Base-by-base conservation (phyloP, 2,797 vertebrate genomes). In the Cuculus canorus region DNA sequence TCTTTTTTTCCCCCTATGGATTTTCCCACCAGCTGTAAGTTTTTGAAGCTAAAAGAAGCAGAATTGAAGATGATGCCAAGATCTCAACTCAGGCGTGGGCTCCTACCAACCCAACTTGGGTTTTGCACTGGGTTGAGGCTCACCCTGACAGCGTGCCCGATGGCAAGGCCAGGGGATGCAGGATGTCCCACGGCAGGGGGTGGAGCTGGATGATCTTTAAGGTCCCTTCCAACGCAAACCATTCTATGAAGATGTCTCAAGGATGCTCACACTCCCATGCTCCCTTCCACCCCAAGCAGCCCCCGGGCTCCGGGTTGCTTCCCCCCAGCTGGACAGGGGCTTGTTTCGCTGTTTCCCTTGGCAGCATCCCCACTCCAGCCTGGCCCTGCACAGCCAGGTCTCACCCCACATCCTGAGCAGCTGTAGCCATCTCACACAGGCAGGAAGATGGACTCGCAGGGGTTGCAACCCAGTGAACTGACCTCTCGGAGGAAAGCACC, bases 401-500 rank as follows among this genome's bases (percentile, higher is more conserved):
- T 91, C 86, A 86, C 84, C 91, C 66, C 91, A 63, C 64, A 94
- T 93, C 92, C 92, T 85, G 94, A 91, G 84, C 93, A 91, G 92
- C 96, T 88, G 93, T 61, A 83, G 90, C 77, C 7, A 2, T 3
- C 70, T 90, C 9, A 2, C 2, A 2, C 11, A 9, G 24, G 1
- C 27, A 73, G 80, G 69, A 80, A 83, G 48, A 83, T 0, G 33
- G 54, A 61, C 86, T 47, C 21, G 0, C n/a, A 4, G 86, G 57
- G 86, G 63, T 50, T 24, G 21, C 37, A 61, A 37, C 66, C 88
- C 2, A 0, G 32, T 4, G 57, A 21, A 65, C 54, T 24, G 91
- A 84, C 66, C 88, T 92, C 91, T 2, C 2, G 39, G 50, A 90
- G 92, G 81, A 83, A 92, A 88, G 56, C 47, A 6, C 78, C 3